Evolutionary conservation across 2,113 vertebrate species (phyloP).

Genomic region (Alosa alosa): DNA sequence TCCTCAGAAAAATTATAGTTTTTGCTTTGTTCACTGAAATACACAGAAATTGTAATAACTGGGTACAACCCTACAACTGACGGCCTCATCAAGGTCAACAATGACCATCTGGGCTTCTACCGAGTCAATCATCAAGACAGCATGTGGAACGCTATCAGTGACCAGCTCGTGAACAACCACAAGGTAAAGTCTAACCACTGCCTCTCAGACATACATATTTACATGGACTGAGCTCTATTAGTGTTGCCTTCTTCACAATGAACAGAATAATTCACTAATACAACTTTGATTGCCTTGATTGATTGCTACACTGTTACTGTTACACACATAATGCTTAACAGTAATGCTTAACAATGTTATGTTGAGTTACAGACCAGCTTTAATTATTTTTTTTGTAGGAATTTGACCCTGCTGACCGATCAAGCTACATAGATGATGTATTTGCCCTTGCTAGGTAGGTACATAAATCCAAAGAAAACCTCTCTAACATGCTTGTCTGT

Average conservation of each 20-base stretch:
- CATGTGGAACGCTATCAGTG: slow-evolving; percentile 72
- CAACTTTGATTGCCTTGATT: no score
- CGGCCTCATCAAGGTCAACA: slow-evolving; percentile 78
- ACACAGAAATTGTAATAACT: slow-evolving; percentile 65
- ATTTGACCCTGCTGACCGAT: slow-evolving; percentile 74
- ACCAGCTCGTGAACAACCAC: slow-evolving; percentile 58
- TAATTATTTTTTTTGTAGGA: slow-evolving; percentile 51
- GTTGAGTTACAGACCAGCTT: not conserved
- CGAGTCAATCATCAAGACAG: slow-evolving; percentile 80
- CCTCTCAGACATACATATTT: not conserved
- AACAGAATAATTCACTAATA: no score
- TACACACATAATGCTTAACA: not conserved
- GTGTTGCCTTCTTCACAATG: no score
- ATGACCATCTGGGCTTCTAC: slow-evolving; percentile 88
- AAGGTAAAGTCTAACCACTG: slow-evolving; percentile 55
- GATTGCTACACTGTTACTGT: no score
- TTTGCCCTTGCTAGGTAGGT: slow-evolving; percentile 85
- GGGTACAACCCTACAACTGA: slow-evolving; percentile 42
- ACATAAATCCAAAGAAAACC: not conserved
- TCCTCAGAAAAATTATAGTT: not conserved
- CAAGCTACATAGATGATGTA: slow-evolving; percentile 76
- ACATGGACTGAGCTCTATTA: no score
- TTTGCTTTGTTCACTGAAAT: not conserved
- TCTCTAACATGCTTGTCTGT: not conserved
- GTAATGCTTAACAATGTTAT: not conserved